phyloP scores from a whole-genome alignment of 1,140 invertebrate genomes.

The Solenopsis fugax region DNA sequence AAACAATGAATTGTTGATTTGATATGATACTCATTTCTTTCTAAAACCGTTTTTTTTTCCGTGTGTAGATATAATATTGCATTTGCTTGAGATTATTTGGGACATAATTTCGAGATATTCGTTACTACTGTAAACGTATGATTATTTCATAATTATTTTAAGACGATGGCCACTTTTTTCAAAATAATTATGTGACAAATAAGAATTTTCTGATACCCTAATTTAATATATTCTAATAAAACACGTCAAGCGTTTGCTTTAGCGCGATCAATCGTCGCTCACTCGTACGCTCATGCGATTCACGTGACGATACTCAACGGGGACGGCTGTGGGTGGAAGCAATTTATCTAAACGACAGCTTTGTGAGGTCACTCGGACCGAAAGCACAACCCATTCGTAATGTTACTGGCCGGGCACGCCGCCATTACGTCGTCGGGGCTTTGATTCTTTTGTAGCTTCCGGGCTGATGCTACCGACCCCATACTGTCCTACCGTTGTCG shows the following conservation, averaged over 20 bases:
- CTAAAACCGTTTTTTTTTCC: too few relatives aligned
- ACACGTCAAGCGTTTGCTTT: not conserved
- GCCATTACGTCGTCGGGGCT: constrained; percentile 73
- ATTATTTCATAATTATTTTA: not conserved
- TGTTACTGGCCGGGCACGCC: constrained; percentile 76
- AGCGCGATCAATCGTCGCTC: constrained; percentile 22
- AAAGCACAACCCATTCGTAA: constrained; percentile 79
- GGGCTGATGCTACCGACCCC: constrained; percentile 17
- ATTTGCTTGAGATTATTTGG: not conserved
- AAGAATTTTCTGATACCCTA: not conserved
- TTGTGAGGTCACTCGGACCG: constrained; percentile 72
- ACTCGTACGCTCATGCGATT: not conserved
- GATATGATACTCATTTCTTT: too few relatives aligned
- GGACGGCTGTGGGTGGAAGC: constrained; percentile 60
- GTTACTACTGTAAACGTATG: not conserved
- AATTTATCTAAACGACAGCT: constrained; percentile 82
- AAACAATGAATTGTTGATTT: too few relatives aligned
- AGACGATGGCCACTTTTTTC: not conserved
- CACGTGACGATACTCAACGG: not conserved
- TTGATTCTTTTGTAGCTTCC: constrained; percentile 77
- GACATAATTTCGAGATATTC: not conserved
- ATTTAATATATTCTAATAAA: not conserved
- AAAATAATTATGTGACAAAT: not conserved
- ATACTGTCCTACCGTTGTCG: not conserved
- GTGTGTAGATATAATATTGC: not conserved